Evolutionary conservation across 1,140 invertebrate species (phyloP), one percentile per base, ranked within the genome.

Genomic region (Holcopasites calliopsidis): DNA sequence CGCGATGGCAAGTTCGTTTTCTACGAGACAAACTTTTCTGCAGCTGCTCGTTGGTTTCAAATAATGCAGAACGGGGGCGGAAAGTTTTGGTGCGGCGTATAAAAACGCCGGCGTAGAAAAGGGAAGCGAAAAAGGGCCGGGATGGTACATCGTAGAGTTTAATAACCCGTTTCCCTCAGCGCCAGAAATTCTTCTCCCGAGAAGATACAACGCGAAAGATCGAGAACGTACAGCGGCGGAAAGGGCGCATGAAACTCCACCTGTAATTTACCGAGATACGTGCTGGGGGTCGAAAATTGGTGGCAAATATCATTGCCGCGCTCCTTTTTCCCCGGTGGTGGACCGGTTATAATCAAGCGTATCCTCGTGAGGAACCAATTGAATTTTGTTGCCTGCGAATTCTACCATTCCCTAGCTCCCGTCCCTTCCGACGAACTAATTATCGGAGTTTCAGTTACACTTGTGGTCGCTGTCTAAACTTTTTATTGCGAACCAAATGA

Each of bases 271-370:
- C 79, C 49, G 64, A 71, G 58, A 42, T 76, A 81, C 79, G 79
- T 81, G 79, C 79, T 35, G 64, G 64, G 77, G 50, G 57, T 81
- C 71, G 79, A 75, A 81, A 81, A 81, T 58, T 57, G 64, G 52
- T 28, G 54, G 77, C 64, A 81, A 81, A 81, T 81, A 81, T 81
- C 79, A 81, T 81, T 79, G 77, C 77, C 35, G 18, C 47, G 47
- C 79, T 79, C 66, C 38, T 80, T 79, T 79, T 68, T 62, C 77
- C 62, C 62, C 49, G 54, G 55, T 80, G 79, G 77, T 79, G n/a
- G n/a, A n/a, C 79, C 70, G 68, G 77, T 79, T 81, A 81, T 81
- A 81, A 81, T 81, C 79, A 81, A 81, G 71, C 44, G 54, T 73
- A 80, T 60, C 64, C 62, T 65, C 61, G 26, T 49, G 71, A 79